A percentile compares a stretch with the other conserved stretches of the same genome.
Conservation (phyloP, 2,888 invertebrate species). For the Drosophila pullipes region DNA sequence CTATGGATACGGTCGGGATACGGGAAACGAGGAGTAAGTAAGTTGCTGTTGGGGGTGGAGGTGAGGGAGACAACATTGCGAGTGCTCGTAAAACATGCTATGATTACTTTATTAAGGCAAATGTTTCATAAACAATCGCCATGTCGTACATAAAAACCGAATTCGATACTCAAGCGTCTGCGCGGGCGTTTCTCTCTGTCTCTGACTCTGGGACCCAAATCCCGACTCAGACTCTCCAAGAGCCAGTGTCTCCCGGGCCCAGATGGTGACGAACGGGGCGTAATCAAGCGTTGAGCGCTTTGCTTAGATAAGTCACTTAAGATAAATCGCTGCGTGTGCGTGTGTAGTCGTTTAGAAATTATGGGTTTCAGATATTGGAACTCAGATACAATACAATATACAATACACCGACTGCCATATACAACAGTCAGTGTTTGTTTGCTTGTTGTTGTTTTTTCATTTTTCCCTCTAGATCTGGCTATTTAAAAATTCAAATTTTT, state of each 20-base stretch:
- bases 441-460: constrained; percentile 3
- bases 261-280: constrained; percentile 46
- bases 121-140: constrained; percentile 80
- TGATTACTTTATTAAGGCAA: constrained; percentile 80
- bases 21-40: not conserved
- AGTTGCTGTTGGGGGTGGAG: not conserved
- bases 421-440: constrained; percentile 27
- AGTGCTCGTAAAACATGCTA: constrained; percentile 75
- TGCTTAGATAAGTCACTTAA: constrained; percentile 76
- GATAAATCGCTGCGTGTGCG: constrained; percentile 67
- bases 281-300: constrained; percentile 72
- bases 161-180: constrained; percentile 64
- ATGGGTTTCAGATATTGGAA: constrained; percentile 71
- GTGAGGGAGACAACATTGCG: constrained; percentile 21
- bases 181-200: constrained; percentile 60
- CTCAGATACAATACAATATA: constrained; percentile 59
- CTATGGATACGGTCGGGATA: not conserved
- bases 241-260: constrained; percentile 16
- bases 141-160: constrained; percentile 72
- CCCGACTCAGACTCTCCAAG: constrained; percentile 2
- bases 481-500: constrained; percentile 63
- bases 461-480: not conserved
- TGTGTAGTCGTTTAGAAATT: constrained; percentile 64
- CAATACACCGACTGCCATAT: constrained; percentile 44
- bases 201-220: constrained; percentile 36